Percentiles rank a stretch among this genome's conserved stretches.
Evolutionary conservation across 2,113 vertebrate genomes (phyloP).

Genomic region (Centropus unirufus): DNA sequence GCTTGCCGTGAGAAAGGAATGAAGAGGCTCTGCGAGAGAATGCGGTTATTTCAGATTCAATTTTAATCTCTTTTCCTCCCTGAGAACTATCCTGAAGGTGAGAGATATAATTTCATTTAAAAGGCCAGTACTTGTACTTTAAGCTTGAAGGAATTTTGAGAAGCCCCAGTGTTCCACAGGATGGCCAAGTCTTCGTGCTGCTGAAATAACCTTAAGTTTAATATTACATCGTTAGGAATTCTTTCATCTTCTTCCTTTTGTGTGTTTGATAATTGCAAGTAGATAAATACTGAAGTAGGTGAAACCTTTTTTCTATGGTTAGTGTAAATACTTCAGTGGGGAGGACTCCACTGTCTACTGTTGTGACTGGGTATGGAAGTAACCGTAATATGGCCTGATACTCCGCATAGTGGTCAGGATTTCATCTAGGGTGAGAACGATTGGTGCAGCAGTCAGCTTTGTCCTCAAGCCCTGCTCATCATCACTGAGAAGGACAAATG

Average conservation of each 20-base stretch:
- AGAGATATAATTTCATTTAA: neutral
- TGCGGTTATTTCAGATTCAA: neutral
- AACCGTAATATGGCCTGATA: neutral
- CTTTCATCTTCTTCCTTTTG: neutral
- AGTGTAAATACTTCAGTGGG: neutral
- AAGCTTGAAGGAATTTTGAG: neutral
- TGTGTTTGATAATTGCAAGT: neutral
- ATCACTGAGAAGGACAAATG: neutral
- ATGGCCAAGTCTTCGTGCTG: neutral
- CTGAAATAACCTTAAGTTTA: neutral
- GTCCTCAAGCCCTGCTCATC: neutral
- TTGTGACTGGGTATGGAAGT: neutral
- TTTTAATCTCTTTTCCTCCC: neutral
- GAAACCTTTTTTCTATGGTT: neutral
- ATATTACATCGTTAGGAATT: neutral
- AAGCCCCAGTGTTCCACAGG: neutral
- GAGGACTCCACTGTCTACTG: neutral
- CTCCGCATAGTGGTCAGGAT: neutral
- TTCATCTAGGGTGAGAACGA: neutral
- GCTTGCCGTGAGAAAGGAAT: neutral
- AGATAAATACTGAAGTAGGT: neutral
- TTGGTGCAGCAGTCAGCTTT: neutral
- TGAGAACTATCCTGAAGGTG: neutral
- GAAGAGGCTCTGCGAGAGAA: neutral
- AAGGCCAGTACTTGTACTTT: neutral